phyloP scores from a whole-genome alignment of 2,888 invertebrate genomes.

The Ceramica pisi region DNA sequence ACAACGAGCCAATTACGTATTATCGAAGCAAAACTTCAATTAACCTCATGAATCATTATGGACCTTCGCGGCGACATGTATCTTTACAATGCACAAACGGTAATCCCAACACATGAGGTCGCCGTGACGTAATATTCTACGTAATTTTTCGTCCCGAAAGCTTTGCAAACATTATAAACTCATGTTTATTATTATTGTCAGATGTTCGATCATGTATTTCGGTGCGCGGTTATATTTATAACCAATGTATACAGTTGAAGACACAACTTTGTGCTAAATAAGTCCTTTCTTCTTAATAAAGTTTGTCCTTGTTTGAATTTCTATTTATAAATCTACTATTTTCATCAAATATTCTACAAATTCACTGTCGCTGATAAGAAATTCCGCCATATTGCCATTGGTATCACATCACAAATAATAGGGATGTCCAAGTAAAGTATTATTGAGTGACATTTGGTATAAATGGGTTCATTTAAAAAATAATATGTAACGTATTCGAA shows the following conservation, averaged over 20 bases:
- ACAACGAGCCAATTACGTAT: constrained; percentile 66
- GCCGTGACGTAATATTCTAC: constrained; percentile 76
- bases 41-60: constrained; percentile 82
- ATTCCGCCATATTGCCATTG: constrained; percentile 75
- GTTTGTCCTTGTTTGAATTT: constrained; percentile 58
- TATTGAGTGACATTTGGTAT: background rate
- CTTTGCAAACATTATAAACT: constrained; percentile 66
- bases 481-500: background rate
- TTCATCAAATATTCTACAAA: constrained; percentile 53
- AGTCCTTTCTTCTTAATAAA: constrained; percentile 56
- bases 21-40: constrained; percentile 71
- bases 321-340: constrained; percentile 64
- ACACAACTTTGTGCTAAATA: constrained; percentile 59
- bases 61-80: constrained; percentile 64
- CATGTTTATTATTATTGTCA: constrained; percentile 76
- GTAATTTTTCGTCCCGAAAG: constrained; percentile 64
- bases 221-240: constrained; percentile 49
- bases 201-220: constrained; percentile 63
- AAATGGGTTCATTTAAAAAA: background rate
- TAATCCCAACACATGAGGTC: constrained; percentile 67
- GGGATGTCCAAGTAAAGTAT: constrained; percentile 24
- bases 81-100: constrained; percentile 64
- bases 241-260: constrained; percentile 56
- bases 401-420: constrained; percentile 47
- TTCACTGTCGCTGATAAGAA: constrained; percentile 67